These are phyloP conservation scores for Trachelipus rathkii DNA, from an alignment of 1,140 invertebrate genomes.

Conservation along the genomic window DNA sequence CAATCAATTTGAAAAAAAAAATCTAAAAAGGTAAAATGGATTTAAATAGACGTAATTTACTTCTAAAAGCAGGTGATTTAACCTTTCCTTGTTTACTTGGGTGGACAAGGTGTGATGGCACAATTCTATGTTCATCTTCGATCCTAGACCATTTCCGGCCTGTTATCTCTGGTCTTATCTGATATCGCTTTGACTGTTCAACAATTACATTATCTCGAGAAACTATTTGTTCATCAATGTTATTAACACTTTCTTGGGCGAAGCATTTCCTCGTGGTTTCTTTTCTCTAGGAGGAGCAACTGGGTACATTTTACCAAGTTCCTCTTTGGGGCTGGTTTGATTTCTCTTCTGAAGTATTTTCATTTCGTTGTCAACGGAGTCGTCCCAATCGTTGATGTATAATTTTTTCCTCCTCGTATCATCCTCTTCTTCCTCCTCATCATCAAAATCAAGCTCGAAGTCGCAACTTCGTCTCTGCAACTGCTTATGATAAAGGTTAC, in stretches of 20 bases:
- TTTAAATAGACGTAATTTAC: conserved; percentile 44
- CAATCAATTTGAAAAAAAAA: neutral
- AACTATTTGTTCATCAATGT: conserved; percentile 5
- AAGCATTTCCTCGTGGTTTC: neutral
- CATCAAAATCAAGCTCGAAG: conserved; percentile 38
- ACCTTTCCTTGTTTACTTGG: conserved; percentile 35
- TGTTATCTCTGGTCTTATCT: conserved; percentile 4
- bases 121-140: conserved; percentile 38
- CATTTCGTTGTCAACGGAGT: conserved; percentile 8
- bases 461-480: conserved; percentile 44
- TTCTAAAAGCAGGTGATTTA: conserved; percentile 34
- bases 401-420: conserved; percentile 7
- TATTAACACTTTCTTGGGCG: neutral
- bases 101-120: conserved; percentile 7
- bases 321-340: conserved; percentile 17
- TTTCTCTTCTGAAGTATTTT: conserved; percentile 14
- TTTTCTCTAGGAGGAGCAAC: conserved; percentile 20
- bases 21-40: conserved; percentile 41
- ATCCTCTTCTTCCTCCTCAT: conserved; percentile 25
- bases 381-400: conserved; percentile 21
- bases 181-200: neutral
- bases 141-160: conserved; percentile 20
- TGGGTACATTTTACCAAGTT: neutral
- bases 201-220: neutral
- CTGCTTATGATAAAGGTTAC: conserved; percentile 29